phyloP scores from a whole-genome alignment of 2,797 vertebrate species.

The Mormyrops attenuatus region DNA sequence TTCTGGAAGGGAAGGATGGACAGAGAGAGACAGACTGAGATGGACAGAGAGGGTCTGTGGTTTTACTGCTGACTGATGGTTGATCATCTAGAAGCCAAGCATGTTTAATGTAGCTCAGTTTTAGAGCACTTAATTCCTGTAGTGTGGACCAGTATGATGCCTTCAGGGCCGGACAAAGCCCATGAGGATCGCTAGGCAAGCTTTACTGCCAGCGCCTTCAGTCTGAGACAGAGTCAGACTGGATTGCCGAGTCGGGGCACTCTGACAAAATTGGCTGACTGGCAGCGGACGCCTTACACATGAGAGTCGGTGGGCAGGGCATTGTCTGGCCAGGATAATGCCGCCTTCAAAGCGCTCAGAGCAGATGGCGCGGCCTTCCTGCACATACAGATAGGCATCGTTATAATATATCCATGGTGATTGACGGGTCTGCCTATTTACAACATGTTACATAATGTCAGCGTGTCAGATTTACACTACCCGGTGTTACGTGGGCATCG shows the following conservation, averaged over 20 bases:
- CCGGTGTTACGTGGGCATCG: not conserved
- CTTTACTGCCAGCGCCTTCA: not conserved
- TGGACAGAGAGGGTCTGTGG: not conserved
- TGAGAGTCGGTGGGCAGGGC: not conserved
- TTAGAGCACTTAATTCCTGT: not conserved
- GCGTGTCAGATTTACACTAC: not conserved
- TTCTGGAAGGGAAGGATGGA: not conserved
- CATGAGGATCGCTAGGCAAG: not conserved
- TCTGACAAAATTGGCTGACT: not conserved
- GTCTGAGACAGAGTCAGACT: not conserved
- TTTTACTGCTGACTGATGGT: not conserved
- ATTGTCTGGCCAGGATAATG: not conserved
- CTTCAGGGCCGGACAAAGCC: not conserved
- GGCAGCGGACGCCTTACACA: not conserved
- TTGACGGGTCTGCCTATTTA: not conserved
- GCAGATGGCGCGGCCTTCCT: not conserved
- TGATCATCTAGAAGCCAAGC: not conserved
- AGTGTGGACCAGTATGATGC: not conserved
- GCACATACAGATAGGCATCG: not conserved
- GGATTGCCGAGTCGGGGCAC: not conserved
- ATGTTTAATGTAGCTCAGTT: not conserved
- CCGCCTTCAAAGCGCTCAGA: not conserved
- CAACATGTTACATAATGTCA: not conserved
- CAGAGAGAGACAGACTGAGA: not conserved
- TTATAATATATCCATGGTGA: not conserved